A percentile compares a stretch with the other conserved stretches of the same genome.
phyloP scores from a whole-genome alignment of 2,888 invertebrate genomes.

The Elmis aenea region DNA sequence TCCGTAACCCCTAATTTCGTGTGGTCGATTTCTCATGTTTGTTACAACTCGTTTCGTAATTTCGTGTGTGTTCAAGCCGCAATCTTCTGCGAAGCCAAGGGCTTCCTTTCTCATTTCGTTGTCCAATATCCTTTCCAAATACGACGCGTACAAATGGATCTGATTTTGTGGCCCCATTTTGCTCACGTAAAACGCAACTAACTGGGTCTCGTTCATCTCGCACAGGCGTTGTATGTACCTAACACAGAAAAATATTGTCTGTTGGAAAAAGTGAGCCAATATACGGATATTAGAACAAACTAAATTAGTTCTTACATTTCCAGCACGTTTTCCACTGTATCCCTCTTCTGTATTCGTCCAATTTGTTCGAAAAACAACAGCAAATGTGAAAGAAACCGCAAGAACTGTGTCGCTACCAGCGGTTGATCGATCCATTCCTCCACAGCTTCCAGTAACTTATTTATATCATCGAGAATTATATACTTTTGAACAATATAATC shows the following conservation, averaged over 20 bases:
- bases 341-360: slow-evolving; percentile 65
- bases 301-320: slow-evolving; percentile 59
- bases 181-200: slow-evolving; percentile 83
- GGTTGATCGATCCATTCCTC: slow-evolving; percentile 59
- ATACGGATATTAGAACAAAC: neutral
- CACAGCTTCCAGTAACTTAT: slow-evolving; percentile 66
- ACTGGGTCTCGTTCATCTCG: slow-evolving; percentile 65
- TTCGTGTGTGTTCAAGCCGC: slow-evolving; percentile 75
- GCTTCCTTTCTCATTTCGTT: slow-evolving; percentile 62
- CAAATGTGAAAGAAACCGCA: slow-evolving; percentile 81
- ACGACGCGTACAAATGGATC: slow-evolving; percentile 60
- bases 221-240: slow-evolving; percentile 67
- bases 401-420: slow-evolving; percentile 53
- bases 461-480: slow-evolving; percentile 77
- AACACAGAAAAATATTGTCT: slow-evolving; percentile 21
- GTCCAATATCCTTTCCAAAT: slow-evolving; percentile 62
- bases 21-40: slow-evolving; percentile 55
- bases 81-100: slow-evolving; percentile 65
- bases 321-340: slow-evolving; percentile 69
- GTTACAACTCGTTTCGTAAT: slow-evolving; percentile 84
- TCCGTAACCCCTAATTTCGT: slow-evolving; percentile 32
- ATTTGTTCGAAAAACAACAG: slow-evolving; percentile 76
- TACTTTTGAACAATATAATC: slow-evolving; percentile 78
- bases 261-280: too few species aligned
- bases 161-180: slow-evolving; percentile 63